Evolutionary conservation across 2,113 vertebrate species (phyloP), one percentile per base, ranked within the genome.

Genomic region (Silurus asotus): DNA sequence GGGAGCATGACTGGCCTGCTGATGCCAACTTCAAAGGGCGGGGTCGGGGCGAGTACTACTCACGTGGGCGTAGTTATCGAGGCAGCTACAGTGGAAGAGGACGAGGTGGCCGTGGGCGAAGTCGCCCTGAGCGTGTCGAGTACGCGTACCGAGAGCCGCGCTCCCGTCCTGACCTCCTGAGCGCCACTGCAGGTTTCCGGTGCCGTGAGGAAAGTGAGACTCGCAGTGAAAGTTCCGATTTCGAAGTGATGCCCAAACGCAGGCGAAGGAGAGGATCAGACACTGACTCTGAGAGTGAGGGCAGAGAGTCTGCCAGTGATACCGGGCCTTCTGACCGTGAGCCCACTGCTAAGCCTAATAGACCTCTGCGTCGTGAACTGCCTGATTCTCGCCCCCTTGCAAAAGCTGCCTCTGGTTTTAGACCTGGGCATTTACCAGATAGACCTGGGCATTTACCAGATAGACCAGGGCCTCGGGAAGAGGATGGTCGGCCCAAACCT

Each of bases 131-230:
- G 15, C 93, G 98, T 45, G 95, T 97, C 2, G 98, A 98, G 20
- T 96, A 96, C 69, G 96, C 95, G 19, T 99, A 97, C 88, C 92
- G 97, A 91, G 98, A 99, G 90, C 93, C 93, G 14, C 96, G 97
- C 28, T 95, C 96, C 5, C 96, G 97, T 55, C 86, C 94, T 1
- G 97, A 99, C 23, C 90, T 95, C 10, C 94, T 93, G 28, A 64
- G 90, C 25, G 88, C 78, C 6, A 90, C 92, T 2, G 88, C 90
- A 23, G 90, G 91, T 15, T 95, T 95, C 70, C 95, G 97, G 58
- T 97, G 96, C 86, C 93, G 98, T 53, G 98, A 99, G 87, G 98
- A 99, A 91, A 99, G 98, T 5, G 98, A 99, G 91, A 99, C 98
- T 0, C 96, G 97, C 19, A 99, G 98, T 6, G 98, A 99, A 92